phyloP scores from a whole-genome alignment of 2,113 vertebrate species.

The Pluvialis apricaria region DNA sequence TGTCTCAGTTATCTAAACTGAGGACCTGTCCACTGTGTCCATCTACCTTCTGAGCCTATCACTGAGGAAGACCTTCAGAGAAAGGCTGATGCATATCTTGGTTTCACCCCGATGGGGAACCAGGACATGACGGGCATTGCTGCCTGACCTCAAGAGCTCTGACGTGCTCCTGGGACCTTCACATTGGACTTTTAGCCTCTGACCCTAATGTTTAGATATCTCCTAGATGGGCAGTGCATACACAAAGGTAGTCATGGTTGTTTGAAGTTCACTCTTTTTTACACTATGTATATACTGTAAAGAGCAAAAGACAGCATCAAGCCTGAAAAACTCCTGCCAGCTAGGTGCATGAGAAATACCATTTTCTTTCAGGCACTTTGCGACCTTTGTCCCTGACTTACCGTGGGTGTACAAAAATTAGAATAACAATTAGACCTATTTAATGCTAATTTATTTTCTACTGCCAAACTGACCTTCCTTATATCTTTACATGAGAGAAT shows the following conservation, averaged over 20 bases:
- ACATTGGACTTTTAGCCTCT: not conserved
- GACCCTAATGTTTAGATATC: not conserved
- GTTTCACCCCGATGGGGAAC: not conserved
- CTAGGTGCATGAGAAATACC: not conserved
- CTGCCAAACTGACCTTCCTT: not conserved
- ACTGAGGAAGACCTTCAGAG: not conserved
- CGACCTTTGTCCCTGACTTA: not conserved
- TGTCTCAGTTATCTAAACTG: not conserved
- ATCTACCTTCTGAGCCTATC: not conserved
- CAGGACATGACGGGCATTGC: not conserved
- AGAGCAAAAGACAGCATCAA: not conserved
- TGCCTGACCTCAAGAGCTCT: not conserved
- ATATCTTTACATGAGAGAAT: not conserved
- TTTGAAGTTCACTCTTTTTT: not conserved
- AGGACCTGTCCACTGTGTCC: not conserved
- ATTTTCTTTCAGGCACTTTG: not conserved
- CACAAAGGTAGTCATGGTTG: not conserved
- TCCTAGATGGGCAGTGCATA: not conserved
- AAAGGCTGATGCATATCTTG: not conserved
- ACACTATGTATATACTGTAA: not conserved
- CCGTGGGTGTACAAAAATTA: not conserved
- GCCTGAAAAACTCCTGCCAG: not conserved
- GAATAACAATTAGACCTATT: not conserved
- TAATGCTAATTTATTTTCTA: not conserved
- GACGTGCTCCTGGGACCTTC: accelerated